Percentiles rank a stretch among this genome's conserved stretches.
phyloP scores from a whole-genome alignment of 2,797 vertebrate genomes.

The Galaxias olidus region DNA sequence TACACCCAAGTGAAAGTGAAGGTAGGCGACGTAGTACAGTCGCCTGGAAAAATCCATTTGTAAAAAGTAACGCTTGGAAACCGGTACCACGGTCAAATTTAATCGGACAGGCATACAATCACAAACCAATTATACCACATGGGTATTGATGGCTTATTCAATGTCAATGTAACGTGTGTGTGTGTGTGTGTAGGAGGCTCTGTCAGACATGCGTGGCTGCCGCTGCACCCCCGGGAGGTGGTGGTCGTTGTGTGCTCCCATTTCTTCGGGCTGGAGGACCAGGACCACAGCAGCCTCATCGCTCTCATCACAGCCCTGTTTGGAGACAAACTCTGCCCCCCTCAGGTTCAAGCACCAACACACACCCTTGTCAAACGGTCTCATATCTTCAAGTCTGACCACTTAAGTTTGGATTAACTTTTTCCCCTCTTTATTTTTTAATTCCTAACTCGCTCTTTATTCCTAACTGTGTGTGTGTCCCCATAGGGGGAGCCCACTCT shows the following conservation, averaged over 20 bases:
- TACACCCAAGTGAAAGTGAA: slow-evolving; percentile 81
- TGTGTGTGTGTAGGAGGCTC: slow-evolving; percentile 69
- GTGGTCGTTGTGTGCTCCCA: slow-evolving; percentile 81
- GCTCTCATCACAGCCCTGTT: slow-evolving; percentile 75
- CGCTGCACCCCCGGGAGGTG: slow-evolving; percentile 79
- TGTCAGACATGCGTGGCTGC: slow-evolving; percentile 82
- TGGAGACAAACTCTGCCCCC: slow-evolving; percentile 73
- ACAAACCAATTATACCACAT: not conserved
- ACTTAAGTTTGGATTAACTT: too few species aligned
- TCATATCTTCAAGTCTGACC: too few species aligned
- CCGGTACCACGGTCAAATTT: not conserved
- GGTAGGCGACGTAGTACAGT: slow-evolving; percentile 61
- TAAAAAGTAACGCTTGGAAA: not conserved
- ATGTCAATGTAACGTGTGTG: not conserved
- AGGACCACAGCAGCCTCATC: slow-evolving; percentile 74
- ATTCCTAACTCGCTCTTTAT: not conserved
- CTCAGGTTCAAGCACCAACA: slow-evolving; percentile 62
- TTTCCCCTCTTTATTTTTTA: not conserved
- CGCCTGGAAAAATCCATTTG: not conserved
- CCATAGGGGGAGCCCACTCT: slow-evolving; percentile 79
- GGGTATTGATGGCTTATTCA: not conserved
- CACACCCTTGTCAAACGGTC: not conserved
- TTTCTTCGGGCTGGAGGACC: slow-evolving; percentile 72
- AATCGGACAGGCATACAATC: not conserved
- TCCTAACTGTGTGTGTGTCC: not conserved